A percentile compares a stretch with the other conserved stretches of the same genome.
phyloP scores from a whole-genome alignment of 2,113 vertebrate genomes.

The Eptesicus fuscus region DNA sequence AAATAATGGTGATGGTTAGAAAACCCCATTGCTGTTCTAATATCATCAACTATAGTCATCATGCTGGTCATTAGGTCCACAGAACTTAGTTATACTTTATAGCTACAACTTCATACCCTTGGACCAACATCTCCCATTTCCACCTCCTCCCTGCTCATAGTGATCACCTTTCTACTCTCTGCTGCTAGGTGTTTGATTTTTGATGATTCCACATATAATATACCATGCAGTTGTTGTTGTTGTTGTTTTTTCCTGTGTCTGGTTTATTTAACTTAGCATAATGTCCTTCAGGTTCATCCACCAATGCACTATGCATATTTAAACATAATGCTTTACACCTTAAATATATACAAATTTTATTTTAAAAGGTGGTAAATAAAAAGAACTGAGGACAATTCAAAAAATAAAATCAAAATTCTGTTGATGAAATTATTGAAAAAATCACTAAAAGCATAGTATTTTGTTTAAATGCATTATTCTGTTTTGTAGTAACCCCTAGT shows the following conservation, averaged over 20 bases:
- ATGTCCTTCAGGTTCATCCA: neutral
- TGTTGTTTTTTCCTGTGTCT: neutral
- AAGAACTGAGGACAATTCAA: neutral
- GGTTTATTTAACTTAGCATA: neutral
- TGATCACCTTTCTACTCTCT: neutral
- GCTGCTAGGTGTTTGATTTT: neutral
- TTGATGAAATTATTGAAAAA: neutral
- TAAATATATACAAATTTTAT: neutral
- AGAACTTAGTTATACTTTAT: neutral
- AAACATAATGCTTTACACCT: neutral
- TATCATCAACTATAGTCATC: neutral
- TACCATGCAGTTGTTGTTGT: neutral
- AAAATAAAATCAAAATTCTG: neutral
- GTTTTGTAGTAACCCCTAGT: neutral
- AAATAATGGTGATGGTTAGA: neutral
- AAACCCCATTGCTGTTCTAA: neutral
- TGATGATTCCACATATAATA: neutral
- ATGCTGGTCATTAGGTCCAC: neutral
- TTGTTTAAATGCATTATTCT: neutral
- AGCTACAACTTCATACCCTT: neutral
- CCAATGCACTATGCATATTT: neutral
- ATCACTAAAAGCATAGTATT: neutral
- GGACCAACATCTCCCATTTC: neutral
- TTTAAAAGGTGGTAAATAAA: neutral
- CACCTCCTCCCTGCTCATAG: neutral